A percentile compares a stretch with the other conserved stretches of the same genome.
These are phyloP conservation scores for Lepidurus arcticus DNA, from an alignment of 1,140 invertebrate species.

Conservation along the genomic window DNA sequence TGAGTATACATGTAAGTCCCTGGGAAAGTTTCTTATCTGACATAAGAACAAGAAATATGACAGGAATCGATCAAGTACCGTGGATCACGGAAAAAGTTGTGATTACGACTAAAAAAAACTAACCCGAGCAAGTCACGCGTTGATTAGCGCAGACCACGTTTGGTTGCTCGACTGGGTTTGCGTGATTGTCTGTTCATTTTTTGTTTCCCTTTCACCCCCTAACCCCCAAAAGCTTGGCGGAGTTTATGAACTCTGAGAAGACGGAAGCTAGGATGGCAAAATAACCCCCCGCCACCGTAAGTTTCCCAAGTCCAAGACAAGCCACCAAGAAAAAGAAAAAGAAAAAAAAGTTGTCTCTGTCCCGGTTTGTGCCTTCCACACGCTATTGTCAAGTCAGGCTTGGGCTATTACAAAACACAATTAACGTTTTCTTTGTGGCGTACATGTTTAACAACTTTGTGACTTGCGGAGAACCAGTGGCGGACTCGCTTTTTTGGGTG, in stretches of 20 bases:
- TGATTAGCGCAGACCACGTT: slow-evolving; percentile 9
- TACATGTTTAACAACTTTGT: neutral
- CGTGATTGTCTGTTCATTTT: neutral
- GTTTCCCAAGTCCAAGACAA: slow-evolving; percentile 8
- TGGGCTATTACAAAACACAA: slow-evolving; percentile 4
- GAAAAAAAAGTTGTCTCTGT: neutral
- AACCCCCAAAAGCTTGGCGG: neutral
- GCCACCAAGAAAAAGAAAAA: neutral
- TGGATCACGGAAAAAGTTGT: neutral
- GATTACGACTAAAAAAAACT: neutral
- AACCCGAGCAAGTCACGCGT: neutral
- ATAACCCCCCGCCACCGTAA: neutral
- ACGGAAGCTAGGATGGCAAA: too few relatives aligned
- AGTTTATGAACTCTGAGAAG: too few relatives aligned
- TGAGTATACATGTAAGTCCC: too few relatives aligned
- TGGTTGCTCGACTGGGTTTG: neutral
- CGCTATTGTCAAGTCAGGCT: slow-evolving; percentile 5
- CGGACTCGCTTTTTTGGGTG: neutral
- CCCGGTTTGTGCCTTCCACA: neutral
- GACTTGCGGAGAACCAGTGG: neutral
- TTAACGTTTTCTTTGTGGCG: slow-evolving; percentile 4
- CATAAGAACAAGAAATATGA: neutral
- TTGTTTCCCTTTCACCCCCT: neutral
- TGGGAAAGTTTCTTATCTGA: neutral
- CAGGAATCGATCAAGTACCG: neutral